A percentile compares a stretch with the other conserved stretches of the same genome.
Evolutionary conservation across 2,888 invertebrate species (phyloP).

Genomic region (Oegoconia quadripuncta): DNA sequence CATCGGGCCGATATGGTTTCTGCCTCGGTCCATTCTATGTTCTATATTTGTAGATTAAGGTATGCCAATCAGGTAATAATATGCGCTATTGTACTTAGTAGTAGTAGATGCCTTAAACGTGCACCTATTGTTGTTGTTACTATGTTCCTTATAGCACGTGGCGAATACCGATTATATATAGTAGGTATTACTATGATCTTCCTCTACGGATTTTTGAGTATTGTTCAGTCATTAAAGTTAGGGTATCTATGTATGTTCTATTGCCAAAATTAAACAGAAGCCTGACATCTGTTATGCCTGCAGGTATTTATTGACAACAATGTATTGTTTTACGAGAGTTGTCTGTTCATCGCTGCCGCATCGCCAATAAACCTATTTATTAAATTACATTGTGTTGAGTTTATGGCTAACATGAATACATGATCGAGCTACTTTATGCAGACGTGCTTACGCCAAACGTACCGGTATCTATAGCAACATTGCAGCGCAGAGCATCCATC

Average conservation of each 20-base stretch:
- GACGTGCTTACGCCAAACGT: too few species aligned
- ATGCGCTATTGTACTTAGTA: too few species aligned
- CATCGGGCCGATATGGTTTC: slow-evolving; percentile 65
- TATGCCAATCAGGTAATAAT: too few species aligned
- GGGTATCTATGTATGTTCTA: neutral
- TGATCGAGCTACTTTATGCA: too few species aligned
- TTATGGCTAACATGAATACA: neutral
- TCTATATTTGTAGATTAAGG: neutral
- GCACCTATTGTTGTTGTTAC: too few species aligned
- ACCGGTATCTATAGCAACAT: too few species aligned
- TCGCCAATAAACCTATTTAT: slow-evolving; percentile 24
- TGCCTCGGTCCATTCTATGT: slow-evolving; percentile 40
- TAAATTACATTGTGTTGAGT: slow-evolving; percentile 10
- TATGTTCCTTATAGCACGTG: too few species aligned
- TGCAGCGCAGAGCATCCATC: slow-evolving; percentile 28
- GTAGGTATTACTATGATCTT: too few species aligned
- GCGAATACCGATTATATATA: too few species aligned
- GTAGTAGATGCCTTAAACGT: too few species aligned
- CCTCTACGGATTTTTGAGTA: neutral
- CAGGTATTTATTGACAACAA: slow-evolving; percentile 23
- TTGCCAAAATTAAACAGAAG: neutral
- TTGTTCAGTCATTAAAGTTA: neutral
- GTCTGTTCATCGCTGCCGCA: slow-evolving; percentile 19
- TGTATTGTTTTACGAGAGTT: slow-evolving; percentile 24
- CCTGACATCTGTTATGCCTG: slow-evolving; percentile 1